Conservation (phyloP, 2,113 vertebrate genomes). For the Vulpes vulpes region DNA sequence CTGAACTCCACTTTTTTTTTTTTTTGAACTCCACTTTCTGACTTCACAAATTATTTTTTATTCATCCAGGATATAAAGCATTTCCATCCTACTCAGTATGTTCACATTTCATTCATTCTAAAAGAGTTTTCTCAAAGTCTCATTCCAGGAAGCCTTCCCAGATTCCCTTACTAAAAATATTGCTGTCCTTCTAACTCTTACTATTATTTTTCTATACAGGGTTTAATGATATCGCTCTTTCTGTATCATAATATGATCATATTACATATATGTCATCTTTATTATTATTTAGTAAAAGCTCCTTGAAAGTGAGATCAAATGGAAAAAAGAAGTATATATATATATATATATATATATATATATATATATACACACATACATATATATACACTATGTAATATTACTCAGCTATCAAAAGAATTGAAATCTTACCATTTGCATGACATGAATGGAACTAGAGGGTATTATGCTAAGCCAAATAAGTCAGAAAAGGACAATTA, state of each 20-base stretch:
- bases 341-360: not conserved
- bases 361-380: not conserved
- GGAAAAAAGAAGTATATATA: not conserved
- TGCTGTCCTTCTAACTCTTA: not conserved
- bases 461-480: not conserved
- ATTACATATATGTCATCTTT: not conserved
- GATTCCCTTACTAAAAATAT: not conserved
- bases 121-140: conserved; percentile 11
- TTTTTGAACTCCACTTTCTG: not conserved
- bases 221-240: not conserved
- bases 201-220: not conserved
- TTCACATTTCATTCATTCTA: not conserved
- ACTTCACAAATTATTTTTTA: not conserved
- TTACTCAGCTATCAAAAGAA: not conserved
- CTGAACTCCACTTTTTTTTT: not conserved
- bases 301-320: not conserved
- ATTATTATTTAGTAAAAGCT: not conserved
- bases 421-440: not conserved
- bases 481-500: not conserved
- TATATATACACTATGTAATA: not conserved
- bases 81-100: not conserved
- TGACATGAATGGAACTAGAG: not conserved
- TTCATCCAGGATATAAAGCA: not conserved
- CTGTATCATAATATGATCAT: not conserved
- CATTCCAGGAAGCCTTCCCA: not conserved